Evolutionary conservation across 1,140 invertebrate species (phyloP).

Genomic region (Eurosta solidaginis): DNA sequence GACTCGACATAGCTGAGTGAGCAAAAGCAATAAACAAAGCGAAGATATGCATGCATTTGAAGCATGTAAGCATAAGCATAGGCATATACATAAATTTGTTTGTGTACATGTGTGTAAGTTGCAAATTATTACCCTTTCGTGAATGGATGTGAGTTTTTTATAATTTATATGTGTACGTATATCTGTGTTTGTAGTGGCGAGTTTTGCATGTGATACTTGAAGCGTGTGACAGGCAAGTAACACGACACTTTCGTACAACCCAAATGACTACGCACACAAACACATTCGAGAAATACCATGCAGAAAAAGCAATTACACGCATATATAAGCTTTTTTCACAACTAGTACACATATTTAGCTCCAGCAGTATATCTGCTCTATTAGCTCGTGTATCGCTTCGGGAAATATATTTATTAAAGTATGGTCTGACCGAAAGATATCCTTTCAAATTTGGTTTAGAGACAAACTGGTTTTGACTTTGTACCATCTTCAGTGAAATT

Average conservation of each 20-base stretch:
- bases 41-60: not conserved
- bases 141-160: not conserved
- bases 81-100: not conserved
- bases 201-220: not conserved
- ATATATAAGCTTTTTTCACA: not conserved
- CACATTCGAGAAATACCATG: not conserved
- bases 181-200: not conserved
- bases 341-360: too few species aligned
- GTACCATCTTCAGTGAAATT: too few species aligned
- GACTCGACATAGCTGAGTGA: slow-evolving; percentile 22
- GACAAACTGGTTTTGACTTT: too few species aligned
- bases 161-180: not conserved
- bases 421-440: too few species aligned
- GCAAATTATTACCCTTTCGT: not conserved
- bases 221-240: slow-evolving; percentile 19
- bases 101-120: not conserved
- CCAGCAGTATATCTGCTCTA: too few species aligned
- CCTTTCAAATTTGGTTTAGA: too few species aligned
- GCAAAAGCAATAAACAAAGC: slow-evolving; percentile 14
- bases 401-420: too few species aligned
- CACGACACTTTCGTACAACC: slow-evolving; percentile 1
- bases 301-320: not conserved
- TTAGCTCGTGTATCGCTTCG: too few species aligned
- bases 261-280: not conserved
- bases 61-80: not conserved